Evolutionary conservation across 2,888 invertebrate species (phyloP), one percentile per base, ranked within the genome.

Genomic region (Tetropium fuscum): DNA sequence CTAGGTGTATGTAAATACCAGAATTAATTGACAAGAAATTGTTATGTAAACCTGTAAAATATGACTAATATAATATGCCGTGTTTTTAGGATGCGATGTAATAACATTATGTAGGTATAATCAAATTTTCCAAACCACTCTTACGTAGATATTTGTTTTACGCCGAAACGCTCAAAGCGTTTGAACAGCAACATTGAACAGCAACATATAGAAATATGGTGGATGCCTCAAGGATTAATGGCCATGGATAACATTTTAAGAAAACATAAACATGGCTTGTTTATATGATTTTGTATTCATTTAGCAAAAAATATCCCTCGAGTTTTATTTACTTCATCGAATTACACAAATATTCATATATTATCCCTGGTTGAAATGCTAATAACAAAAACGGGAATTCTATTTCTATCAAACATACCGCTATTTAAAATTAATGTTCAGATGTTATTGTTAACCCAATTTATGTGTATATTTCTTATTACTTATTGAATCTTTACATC

Each of bases 21-120:
- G 8, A 30, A 30, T 30, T n/a, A n/a, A 30, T 18, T 13, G 18
- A 32, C 45, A 30, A 18, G 30, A 53, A 32, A 43, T 44, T 43
- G 34, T 43, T 32, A 53, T 53, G 53, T 20, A 43, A 53, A 53
- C 53, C 2, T 1, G 25, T 27, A 19, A 18, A 41, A 53, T 41
- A 25, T 40, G 27, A 41, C 32, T 32, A 53, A 53, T n/a, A n/a
- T 44, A 43, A 34, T 22, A 32, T 34, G 54, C 34, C 43, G 27
- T 34, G 36, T 19, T 36, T 54, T 44, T 34, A 36, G 36, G 16
- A 7, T 34, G 15, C 34, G 34, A 40, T 25, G 44, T 43, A 44
- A 34, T n/a, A n/a, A n/a, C n/a, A n/a, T 44, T 54, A 20, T n/a
- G 51, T 36, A 16, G 41, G 25, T 54, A 34, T 54, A 45, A 45